Evolutionary conservation across 2,113 vertebrate species (phyloP).

Genomic region (Microtus richardsoni): DNA sequence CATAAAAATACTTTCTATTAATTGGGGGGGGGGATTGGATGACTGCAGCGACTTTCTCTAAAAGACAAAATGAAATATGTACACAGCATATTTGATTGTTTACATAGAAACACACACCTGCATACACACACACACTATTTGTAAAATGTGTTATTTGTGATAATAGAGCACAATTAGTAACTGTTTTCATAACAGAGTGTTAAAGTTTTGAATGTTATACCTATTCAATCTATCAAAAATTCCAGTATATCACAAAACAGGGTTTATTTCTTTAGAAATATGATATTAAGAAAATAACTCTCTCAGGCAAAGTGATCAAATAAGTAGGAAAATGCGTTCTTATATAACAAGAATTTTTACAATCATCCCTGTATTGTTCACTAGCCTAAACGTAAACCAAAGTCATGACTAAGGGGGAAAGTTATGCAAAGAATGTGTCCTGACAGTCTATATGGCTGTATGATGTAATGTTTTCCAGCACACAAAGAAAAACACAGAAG

Average conservation of each 20-base stretch:
- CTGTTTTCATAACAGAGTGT: background rate
- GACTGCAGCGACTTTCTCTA: background rate
- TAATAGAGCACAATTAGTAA: background rate
- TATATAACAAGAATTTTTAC: constrained; percentile 59
- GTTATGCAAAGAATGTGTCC: constrained; percentile 63
- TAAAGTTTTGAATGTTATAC: background rate
- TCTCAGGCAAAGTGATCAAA: constrained; percentile 47
- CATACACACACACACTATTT: background rate
- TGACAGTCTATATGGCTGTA: background rate
- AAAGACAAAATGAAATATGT: background rate
- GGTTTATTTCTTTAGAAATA: constrained; percentile 60
- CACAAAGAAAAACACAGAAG: constrained; percentile 65
- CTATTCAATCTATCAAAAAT: constrained; percentile 46
- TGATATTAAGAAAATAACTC: constrained; percentile 66
- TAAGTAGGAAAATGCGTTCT: constrained; percentile 60
- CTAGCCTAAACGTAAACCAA: constrained; percentile 62
- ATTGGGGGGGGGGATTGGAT: background rate
- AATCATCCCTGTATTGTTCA: constrained; percentile 59
- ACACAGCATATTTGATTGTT: background rate
- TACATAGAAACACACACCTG: background rate
- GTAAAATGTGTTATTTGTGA: background rate
- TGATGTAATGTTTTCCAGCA: constrained; percentile 72
- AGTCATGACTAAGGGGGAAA: constrained; percentile 64
- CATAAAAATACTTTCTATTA: background rate
- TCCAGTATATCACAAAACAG: background rate